Base-by-base conservation (phyloP, 2,888 invertebrate genomes). In the Silvanus unidentatus region DNA sequence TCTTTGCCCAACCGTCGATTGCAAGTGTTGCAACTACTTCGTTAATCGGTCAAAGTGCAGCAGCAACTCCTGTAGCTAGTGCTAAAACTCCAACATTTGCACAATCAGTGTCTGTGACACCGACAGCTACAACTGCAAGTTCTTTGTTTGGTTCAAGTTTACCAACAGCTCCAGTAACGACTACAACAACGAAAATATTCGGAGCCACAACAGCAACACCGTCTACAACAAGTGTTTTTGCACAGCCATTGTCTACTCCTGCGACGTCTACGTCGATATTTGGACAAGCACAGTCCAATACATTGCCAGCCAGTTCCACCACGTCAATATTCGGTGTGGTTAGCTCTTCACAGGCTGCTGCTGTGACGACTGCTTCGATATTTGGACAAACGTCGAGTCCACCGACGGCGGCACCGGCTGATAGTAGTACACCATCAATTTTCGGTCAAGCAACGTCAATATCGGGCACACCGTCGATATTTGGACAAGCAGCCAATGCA, bases 121-220 rank as follows among this genome's bases (percentile, higher is more conserved):
- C 59, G 11, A 51, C 63, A 2, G 47, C 46, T 32, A 43, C 41
- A 40, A 41, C 46, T 32, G 16, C 50, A 22, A 22, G 45, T 10
- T 40, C 64, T 13, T 48, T 62, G 2, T 57, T 66, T 14, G 54
- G 62, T 29, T 32, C 59, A 22, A 8, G n/a, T n/a, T n/a, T n/a
- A n/a, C 22, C 63, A 14, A 59, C 59, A 63, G 10, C 57, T 59
- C 58, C 60, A 10, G 46, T 59, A 29, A 40, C 60, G 8, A 52
- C 63, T 15, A 50, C 61, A 1, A 49, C 57, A 29, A 58, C 64
- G 35, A 10, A 13, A 27, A 36, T 15, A 11, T 35, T 2, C n/a
- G 11, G 11, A 14, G 59, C 59, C 63, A n/a, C 57, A 58, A 57
- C 60, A 10, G 46, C 59, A 29, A 40, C 60, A 8, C 50, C 63